Evolutionary conservation across 2,113 vertebrate species (phyloP), one percentile per base, ranked within the genome.

Genomic region (Datnioides undecimradiatus): DNA sequence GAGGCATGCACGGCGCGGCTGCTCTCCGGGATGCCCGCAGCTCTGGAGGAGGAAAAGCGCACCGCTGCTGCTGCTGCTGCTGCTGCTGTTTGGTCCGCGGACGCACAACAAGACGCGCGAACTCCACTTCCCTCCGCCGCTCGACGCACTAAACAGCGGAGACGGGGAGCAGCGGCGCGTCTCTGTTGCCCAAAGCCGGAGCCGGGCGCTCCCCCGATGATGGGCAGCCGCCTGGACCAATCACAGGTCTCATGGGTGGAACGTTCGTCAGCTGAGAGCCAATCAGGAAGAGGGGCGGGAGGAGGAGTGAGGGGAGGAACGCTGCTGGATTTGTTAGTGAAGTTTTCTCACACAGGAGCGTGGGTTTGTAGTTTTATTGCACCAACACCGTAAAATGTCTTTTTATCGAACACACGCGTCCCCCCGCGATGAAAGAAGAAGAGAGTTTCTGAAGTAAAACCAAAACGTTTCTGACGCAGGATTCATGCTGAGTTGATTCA

Each of bases 71-170:
- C 76, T 57, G 75, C 59, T 54, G 51, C 14, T 52, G 49, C 58
- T 66, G 64, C 64, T 74, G 67, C 85, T 85, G 73, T 75, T 82
- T 72, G 90, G 72, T 83, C 87, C 85, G 49, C 74, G 69, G 85
- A 92, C 92, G 78, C 83, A 72, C 81, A 38, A 65, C 51, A 69
- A 86, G 31, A 88, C 78, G 73, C 86, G 62, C 76, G 58, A 45
- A 66, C 85, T 90, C 82, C 81, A 58, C 82, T 86, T 66, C 40
- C 48, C 86, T 81, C 81, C 74, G 69, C 79, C 38, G 75, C 82
- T 87, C 84, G 54, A 72, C 74, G 74, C 80, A 90, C 89, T 92
- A 70, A 91, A 73, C 86, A 63, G 88, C 86, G 58, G 45, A 55
- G 74, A 52, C 29, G 54, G 7, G 27, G 43, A 67, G 60, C 78